Percentiles rank a stretch among this genome's conserved stretches.
Conservation (phyloP, 2,113 vertebrate genomes). For the Sinocyclocheilus grahami region DNA sequence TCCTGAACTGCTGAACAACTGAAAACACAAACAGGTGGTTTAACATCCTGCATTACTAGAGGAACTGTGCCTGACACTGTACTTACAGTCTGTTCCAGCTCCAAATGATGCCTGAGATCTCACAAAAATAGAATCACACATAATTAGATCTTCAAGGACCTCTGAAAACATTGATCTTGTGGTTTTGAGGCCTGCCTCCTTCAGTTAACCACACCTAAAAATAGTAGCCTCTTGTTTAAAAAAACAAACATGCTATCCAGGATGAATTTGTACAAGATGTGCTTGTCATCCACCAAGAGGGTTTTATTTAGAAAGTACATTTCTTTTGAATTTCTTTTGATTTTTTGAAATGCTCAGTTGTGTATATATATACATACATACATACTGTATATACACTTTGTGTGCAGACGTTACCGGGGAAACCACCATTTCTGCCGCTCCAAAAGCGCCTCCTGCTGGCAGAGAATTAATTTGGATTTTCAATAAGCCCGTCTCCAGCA, state of each 20-base stretch:
- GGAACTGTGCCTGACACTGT: slow-evolving; percentile 37
- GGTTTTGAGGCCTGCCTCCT: slow-evolving; percentile 9
- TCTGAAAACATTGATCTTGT: neutral
- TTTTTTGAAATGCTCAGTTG: neutral
- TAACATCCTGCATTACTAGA: slow-evolving; percentile 17
- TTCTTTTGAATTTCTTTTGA: neutral
- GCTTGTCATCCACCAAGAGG: slow-evolving; percentile 3
- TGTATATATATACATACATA: neutral
- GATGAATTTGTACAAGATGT: slow-evolving; percentile 26
- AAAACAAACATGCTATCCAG: slow-evolving; percentile 1
- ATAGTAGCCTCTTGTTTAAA: neutral
- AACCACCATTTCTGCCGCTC: too few species aligned
- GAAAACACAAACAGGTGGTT: slow-evolving; percentile 17
- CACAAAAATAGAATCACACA: slow-evolving; percentile 5
- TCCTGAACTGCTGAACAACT: neutral
- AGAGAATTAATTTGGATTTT: too few species aligned
- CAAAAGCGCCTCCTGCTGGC: too few species aligned
- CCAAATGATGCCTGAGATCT: slow-evolving; percentile 28
- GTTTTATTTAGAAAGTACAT: neutral
- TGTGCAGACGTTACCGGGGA: too few species aligned
- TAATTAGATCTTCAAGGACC: neutral
- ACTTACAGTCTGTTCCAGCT: slow-evolving; percentile 24
- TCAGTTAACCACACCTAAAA: slow-evolving; percentile 2
- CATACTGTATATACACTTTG: too few species aligned
- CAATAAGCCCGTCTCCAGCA: too few species aligned